These are phyloP conservation scores for Chorisops tibialis DNA, from an alignment of 2,888 invertebrate genomes.

Conservation along the genomic window DNA sequence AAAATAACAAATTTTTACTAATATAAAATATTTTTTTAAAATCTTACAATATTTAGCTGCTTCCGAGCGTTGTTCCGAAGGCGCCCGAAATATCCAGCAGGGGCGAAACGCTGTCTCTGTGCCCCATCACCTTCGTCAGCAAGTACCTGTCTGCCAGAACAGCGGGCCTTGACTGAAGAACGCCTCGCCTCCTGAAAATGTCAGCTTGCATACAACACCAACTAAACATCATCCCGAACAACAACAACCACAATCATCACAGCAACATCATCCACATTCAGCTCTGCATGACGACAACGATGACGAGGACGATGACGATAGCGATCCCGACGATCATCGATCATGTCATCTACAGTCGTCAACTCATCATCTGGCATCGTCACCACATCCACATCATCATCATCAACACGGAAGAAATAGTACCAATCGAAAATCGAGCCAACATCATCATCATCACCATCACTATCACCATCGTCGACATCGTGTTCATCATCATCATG, in stretches of 20 bases:
- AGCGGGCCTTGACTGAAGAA: conserved; percentile 57
- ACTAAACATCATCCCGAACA: not conserved
- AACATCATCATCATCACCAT: conserved; percentile 29
- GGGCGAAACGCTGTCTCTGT: conserved; percentile 60
- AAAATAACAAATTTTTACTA: not conserved
- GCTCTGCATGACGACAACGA: conserved; percentile 36
- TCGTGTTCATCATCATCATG: conserved; percentile 35
- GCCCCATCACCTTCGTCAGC: conserved; percentile 58
- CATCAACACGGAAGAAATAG: conserved; percentile 40
- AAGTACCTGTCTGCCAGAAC: conserved; percentile 54
- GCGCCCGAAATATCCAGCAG: conserved; percentile 65
- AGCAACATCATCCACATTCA: conserved; percentile 35
- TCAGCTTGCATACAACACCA: conserved; percentile 43
- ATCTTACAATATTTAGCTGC: conserved; percentile 59
- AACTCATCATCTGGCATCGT: conserved; percentile 32
- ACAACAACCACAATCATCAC: conserved; percentile 2
- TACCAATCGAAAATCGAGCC: conserved; percentile 37
- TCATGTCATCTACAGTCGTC: conserved; percentile 30
- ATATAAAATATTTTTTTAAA: not conserved
- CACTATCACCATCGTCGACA: conserved; percentile 28
- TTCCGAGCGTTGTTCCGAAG: conserved; percentile 82
- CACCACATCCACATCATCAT: conserved; percentile 36
- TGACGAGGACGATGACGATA: conserved; percentile 15
- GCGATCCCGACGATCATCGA: not conserved
- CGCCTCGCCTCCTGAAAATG: conserved; percentile 68